These are phyloP conservation scores for Trichonephila clavipes DNA, from an alignment of 1,140 invertebrate species.

Conservation along the genomic window DNA sequence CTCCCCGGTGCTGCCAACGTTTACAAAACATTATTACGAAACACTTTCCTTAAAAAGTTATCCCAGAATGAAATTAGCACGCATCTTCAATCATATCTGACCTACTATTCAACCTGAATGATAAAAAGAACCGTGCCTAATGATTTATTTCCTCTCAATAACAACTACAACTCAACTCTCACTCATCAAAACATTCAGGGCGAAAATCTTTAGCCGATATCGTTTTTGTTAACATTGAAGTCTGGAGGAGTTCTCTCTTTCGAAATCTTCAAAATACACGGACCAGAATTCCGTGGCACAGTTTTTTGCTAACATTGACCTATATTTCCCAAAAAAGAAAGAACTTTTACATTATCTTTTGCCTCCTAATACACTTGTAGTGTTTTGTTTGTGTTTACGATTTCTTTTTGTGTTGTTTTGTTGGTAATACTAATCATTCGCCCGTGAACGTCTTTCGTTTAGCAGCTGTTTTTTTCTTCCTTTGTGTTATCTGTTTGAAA, in stretches of 20 bases:
- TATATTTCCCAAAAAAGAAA: background rate
- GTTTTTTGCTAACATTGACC: constrained; percentile 46
- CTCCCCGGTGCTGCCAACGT: background rate
- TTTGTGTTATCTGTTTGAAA: background rate
- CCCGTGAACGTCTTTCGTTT: background rate
- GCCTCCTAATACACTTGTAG: background rate
- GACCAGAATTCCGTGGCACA: constrained; percentile 33
- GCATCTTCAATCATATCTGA: constrained; percentile 38
- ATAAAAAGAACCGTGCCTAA: background rate
- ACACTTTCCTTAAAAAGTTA: background rate
- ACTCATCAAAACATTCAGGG: background rate
- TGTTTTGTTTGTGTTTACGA: constrained; percentile 44
- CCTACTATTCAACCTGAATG: background rate
- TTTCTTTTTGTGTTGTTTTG: background rate
- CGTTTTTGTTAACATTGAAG: background rate
- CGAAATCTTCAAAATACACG: background rate
- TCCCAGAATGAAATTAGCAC: background rate
- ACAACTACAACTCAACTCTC: background rate
- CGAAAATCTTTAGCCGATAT: background rate
- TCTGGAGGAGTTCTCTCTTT: background rate
- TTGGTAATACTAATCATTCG: background rate
- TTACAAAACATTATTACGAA: background rate
- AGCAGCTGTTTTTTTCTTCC: background rate
- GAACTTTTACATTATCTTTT: background rate
- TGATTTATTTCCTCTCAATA: constrained; percentile 28